These are phyloP conservation scores for Bovichtus diacanthus DNA, from an alignment of 2,797 vertebrate species.

Conservation along the genomic window DNA sequence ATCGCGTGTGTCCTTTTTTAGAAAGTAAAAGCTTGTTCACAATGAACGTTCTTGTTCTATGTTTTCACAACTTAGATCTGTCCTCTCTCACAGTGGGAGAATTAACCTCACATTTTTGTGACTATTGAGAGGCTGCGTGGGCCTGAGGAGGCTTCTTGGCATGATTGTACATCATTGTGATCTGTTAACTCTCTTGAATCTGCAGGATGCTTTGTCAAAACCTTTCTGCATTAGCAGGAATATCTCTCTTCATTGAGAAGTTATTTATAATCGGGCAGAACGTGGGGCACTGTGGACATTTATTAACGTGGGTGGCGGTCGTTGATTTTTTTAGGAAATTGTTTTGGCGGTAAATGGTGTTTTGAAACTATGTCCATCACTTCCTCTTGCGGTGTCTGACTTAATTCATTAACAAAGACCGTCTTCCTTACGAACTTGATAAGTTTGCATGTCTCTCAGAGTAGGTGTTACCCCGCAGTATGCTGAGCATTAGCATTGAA, in stretches of 20 bases:
- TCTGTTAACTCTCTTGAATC: background rate
- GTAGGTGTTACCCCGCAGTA: background rate
- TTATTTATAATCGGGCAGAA: background rate
- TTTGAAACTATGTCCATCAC: slow-evolving; percentile 20
- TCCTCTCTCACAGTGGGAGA: background rate
- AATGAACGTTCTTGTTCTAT: background rate
- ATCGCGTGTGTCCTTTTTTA: background rate
- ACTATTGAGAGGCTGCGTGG: background rate
- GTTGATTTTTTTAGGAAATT: slow-evolving; percentile 10
- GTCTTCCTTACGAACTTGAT: background rate
- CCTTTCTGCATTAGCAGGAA: background rate
- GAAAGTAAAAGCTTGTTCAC: slow-evolving; percentile 8
- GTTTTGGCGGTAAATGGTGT: slow-evolving; percentile 1
- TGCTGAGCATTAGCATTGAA: background rate
- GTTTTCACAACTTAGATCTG: background rate
- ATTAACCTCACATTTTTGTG: slow-evolving; percentile 11
- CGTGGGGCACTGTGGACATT: background rate
- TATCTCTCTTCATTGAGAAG: background rate
- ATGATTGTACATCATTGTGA: background rate
- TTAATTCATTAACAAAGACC: slow-evolving; percentile 1
- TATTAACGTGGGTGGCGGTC: background rate
- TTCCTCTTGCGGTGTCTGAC: background rate
- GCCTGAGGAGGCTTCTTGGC: slow-evolving; percentile 3
- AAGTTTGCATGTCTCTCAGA: background rate
- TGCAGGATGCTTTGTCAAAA: slow-evolving; percentile 9